Base-by-base conservation (phyloP, 2,113 vertebrate genomes). In the Phrynosoma blainvillii region DNA sequence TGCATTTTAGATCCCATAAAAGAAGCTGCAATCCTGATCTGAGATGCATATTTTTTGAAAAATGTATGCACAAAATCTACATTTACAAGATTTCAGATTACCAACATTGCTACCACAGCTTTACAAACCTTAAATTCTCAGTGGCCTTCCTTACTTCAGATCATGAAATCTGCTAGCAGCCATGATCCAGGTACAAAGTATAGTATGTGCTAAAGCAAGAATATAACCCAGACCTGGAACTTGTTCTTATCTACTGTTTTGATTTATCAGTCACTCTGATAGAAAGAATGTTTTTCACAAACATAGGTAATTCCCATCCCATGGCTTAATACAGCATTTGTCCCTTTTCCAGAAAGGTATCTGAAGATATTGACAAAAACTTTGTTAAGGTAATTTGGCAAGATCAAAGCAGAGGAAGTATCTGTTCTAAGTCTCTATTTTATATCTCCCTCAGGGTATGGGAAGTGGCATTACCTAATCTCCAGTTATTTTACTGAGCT, bases 191-290 rank as follows among this genome's bases (percentile, higher is more conserved):
- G 76, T 42, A 68, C 27, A 89, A 84, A 86, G 27, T 79, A 85
- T 40, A 88, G 71, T 16, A 54, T 20, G 78, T 86, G 75, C 23
- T 77, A 30, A 65, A 89, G 1, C 56, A 89, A 76, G 62, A 74
- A 83, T 66, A 36, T 85, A 87, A 85, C 11, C 11, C 25, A 30
- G 75, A 81, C 1, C 47, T 78, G 42, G 80, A 56, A 78, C 18
- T 30, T 14, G 54, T 81, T 66, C 88, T 90, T 77, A 94, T 10
- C 66, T 62, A 5, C 62, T 91, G 76, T 86, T 91, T 71, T 85
- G 62, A 89, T 20, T 76, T 52, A 66, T 76, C 27, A 16, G 18
- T 6, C 18, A 30, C n/a, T 54, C 59, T 68, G 62, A 54, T 84
- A 68, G 36, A 74, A 68, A 30, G 32, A 87, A 32, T 40, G 68